Evolutionary conservation across 2,797 vertebrate species (phyloP).

Genomic region (Cuniculus paca): DNA sequence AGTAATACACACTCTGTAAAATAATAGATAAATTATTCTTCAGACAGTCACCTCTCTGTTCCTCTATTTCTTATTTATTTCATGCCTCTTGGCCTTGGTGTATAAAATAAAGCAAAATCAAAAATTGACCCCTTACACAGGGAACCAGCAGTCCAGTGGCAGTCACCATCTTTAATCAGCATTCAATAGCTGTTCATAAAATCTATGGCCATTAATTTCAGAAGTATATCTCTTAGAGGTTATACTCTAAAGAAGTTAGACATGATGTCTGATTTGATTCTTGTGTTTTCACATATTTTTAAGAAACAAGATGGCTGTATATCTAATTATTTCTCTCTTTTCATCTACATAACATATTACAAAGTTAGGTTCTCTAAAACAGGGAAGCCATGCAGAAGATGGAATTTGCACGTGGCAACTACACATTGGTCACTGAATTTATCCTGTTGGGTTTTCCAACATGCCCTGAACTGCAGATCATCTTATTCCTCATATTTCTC

Average conservation of each 20-base stretch:
- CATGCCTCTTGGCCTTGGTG: neutral
- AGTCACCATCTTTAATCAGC: neutral
- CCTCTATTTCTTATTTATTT: neutral
- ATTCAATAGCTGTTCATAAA: neutral
- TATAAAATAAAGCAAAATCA: neutral
- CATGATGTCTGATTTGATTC: neutral
- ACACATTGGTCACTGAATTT: conserved; percentile 60
- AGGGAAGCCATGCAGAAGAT: neutral
- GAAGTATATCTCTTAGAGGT: neutral
- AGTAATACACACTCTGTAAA: neutral
- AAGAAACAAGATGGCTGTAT: neutral
- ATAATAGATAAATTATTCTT: neutral
- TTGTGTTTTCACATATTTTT: neutral
- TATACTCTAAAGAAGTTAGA: too few relatives aligned
- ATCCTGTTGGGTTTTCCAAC: conserved; percentile 76
- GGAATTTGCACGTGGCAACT: conserved; percentile 49
- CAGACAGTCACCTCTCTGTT: neutral
- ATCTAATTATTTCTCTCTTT: neutral
- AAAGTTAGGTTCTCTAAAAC: neutral
- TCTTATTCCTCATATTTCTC: conserved; percentile 71
- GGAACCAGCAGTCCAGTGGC: fast-evolving
- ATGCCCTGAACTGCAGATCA: conserved; percentile 22
- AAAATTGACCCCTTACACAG: fast-evolving
- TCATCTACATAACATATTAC: neutral
- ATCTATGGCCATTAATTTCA: neutral